A percentile compares a stretch with the other conserved stretches of the same genome.
Evolutionary conservation across 1,140 invertebrate genomes (phyloP).

Genomic region (Sminthurinus signatus): DNA sequence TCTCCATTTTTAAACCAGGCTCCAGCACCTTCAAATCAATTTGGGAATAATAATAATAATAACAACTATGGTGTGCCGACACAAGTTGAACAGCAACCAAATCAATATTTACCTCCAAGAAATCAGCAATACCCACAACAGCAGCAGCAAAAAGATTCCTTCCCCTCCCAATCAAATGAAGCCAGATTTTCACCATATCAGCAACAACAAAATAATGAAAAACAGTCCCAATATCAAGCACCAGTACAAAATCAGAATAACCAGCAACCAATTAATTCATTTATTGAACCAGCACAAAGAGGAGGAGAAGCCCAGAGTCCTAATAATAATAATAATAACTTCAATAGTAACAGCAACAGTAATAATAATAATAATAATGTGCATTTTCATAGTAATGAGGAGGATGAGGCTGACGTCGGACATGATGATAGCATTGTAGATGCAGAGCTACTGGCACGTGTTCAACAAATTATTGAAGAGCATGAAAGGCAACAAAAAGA

Average conservation of each 20-base stretch:
- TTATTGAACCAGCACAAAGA: too few relatives aligned
- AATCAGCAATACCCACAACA: slow-evolving; percentile 1
- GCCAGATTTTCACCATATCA: too few relatives aligned
- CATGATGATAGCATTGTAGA: slow-evolving; percentile 36
- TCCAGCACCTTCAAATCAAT: not conserved
- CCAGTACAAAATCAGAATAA: too few relatives aligned
- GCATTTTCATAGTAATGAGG: not conserved
- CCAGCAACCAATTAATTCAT: too few relatives aligned
- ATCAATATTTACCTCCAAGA: not conserved
- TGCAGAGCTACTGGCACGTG: slow-evolving; percentile 26
- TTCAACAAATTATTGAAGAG: slow-evolving; percentile 41
- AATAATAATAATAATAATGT: too few relatives aligned
- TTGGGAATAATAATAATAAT: not conserved
- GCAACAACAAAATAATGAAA: not conserved
- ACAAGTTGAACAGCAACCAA: not conserved
- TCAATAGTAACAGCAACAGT: too few relatives aligned
- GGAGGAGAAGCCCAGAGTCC: too few relatives aligned
- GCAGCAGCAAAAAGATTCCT: not conserved
- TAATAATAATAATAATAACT: too few relatives aligned
- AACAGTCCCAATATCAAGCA: too few relatives aligned
- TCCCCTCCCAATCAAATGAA: too few relatives aligned
- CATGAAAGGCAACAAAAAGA: slow-evolving; percentile 38
- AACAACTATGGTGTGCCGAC: too few relatives aligned
- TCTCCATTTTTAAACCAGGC: too few relatives aligned
- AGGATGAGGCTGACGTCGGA: slow-evolving; percentile 24